Evolutionary conservation across 2,113 vertebrate species (phyloP).

Genomic region (Hystrix brachyura): DNA sequence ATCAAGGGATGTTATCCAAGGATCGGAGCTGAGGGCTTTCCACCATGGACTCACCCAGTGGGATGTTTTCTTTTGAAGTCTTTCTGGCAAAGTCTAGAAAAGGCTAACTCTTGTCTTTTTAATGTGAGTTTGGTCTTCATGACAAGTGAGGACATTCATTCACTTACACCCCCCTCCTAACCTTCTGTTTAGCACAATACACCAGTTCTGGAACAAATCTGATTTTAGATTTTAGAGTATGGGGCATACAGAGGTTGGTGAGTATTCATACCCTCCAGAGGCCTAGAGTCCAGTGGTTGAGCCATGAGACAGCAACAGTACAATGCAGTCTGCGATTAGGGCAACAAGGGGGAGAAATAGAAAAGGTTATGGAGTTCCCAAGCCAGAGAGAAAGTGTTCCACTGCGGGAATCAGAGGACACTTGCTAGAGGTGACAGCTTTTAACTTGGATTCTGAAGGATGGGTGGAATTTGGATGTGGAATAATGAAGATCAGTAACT

Average conservation of each 20-base stretch:
- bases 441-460: neutral
- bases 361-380: neutral
- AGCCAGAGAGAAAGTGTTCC: neutral
- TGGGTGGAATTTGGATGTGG: neutral
- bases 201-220: neutral
- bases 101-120: slow-evolving; percentile 27
- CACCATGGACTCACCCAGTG: neutral
- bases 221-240: neutral
- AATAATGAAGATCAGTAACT: neutral
- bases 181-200: neutral
- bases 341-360: neutral
- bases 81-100: slow-evolving; percentile 22
- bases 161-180: neutral
- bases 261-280: neutral
- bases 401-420: neutral
- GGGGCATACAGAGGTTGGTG: neutral
- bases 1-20: neutral
- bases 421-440: neutral
- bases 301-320: neutral
- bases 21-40: neutral
- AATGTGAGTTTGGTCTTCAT: slow-evolving; percentile 37
- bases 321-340: neutral
- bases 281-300: neutral
- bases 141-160: neutral
- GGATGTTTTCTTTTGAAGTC: slow-evolving; percentile 38